Evolutionary conservation across 2,888 invertebrate genomes (phyloP), one percentile per base, ranked within the genome.

Genomic region (Tortrix viridana): DNA sequence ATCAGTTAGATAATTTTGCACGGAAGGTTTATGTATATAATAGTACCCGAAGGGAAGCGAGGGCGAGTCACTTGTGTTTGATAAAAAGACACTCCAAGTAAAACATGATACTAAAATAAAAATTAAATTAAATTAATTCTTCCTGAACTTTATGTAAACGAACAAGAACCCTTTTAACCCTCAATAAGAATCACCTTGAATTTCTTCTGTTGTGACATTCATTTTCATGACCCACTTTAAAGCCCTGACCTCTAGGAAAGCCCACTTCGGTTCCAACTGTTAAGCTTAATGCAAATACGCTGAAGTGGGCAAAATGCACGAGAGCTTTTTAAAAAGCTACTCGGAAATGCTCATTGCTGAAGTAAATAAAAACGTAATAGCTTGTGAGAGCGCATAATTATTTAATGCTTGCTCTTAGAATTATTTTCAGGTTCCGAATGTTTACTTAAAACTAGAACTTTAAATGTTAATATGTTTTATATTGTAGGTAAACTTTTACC

Each of bases 201-300:
- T 48, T 52, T 48, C n/a, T 50, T 19, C 56, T 20, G 9, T n/a
- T 22, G 47, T 57, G 48, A 53, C 53, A 63, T 63, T 57, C 47
- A 63, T 48, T 58, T 63, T 18, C 52, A 32, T 63, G 63, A 58
- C 63, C 63, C 43, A 57, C 41, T 53, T 63, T 58, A 20, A 41
- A 41, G 44, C 38, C 46, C 53, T 53, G 50, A 47, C 59, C 60
- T 60, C 22, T 43, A 53, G 57, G 52, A 47, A 57, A 63, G 32
- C 63, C 58, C 48, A 58, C 58, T 63, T 53, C 46, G 32, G 46
- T 57, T 46, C 48, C 57, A 58, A 63, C 52, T 53, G 63, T 63
- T 63, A 63, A 63, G 58, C 57, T 63, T 58, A 63, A 63, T 62
- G 62, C 62, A 62, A 62, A 62, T 56, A 62, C 52, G 50, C 47